Evolutionary conservation across 2,888 invertebrate species (phyloP), one percentile per base, ranked within the genome.

Genomic region (Patella depressa): DNA sequence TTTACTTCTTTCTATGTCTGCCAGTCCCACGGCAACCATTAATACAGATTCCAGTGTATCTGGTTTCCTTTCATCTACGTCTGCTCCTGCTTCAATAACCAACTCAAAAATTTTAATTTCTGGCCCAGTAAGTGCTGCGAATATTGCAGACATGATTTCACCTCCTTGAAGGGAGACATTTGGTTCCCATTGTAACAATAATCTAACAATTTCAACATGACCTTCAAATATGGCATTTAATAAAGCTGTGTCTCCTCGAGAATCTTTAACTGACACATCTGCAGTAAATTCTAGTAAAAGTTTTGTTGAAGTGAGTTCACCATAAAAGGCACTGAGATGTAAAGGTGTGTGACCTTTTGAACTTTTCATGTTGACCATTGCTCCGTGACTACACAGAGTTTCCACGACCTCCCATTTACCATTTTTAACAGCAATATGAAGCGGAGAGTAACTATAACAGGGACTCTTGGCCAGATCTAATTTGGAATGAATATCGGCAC

Each of bases 401-500:
- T 77, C 76, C 1, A 81, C 83, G 11, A 82, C 81, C 5, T 79
- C 77, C 24, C 79, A 17, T 71, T 84, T 78, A 14, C 80, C 83
- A 14, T 80, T 79, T 34, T 83, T 82, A 54, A 80, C 84, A 45
- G 84, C 83, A 19, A 82, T 78, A 78, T 86, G 86, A 17, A 86
- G 76, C 12, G 86, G 82, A 12, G 83, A 78, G 9, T 83, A 76
- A 11, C 85, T 83, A 3, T 83, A 83, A 45, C 45, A 45, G 45
- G 45, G 45, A 76, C 34, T 24, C 3, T 71, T 73, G 3, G 81
- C 82, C 57, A 83, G 81, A 3, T 72, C 69, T 11, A 83, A 85
- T 53, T 80, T 80, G 9, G 80, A 80, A 59, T 86, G 78, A 19
- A 85, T 74, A 74, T 85, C 82, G 5, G 78, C 74, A 3, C 81